phyloP scores from a whole-genome alignment of 2,797 vertebrate species.

The Sebastes iracundus region DNA sequence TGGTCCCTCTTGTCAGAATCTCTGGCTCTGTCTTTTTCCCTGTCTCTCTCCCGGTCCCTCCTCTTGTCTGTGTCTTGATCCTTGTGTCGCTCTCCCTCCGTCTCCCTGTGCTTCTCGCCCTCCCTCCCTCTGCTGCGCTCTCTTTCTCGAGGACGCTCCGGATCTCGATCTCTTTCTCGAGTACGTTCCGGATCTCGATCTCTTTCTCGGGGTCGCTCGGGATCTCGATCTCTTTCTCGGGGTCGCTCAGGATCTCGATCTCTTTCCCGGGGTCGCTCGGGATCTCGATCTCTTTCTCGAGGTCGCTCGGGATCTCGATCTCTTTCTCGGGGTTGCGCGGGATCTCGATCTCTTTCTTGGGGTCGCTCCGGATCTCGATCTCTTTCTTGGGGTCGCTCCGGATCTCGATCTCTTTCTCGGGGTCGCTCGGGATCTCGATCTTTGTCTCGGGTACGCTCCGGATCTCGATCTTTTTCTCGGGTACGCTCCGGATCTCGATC shows the following conservation, averaged over 20 bases:
- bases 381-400: slow-evolving; percentile 71
- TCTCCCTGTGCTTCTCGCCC: slow-evolving; percentile 46
- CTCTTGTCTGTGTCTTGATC: slow-evolving; percentile 63
- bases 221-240: too few species aligned
- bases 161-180: slow-evolving; percentile 63
- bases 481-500: too few species aligned
- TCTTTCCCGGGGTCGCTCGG: not conserved
- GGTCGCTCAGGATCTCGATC: too few species aligned
- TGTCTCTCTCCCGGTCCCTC: slow-evolving; percentile 56
- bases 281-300: not conserved
- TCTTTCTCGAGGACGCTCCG: slow-evolving; percentile 71
- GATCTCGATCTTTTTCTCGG: slow-evolving; percentile 4
- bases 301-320: slow-evolving; percentile 10
- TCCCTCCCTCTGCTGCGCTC: slow-evolving; percentile 61
- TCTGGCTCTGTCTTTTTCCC: slow-evolving; percentile 35
- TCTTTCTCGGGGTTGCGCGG: slow-evolving; percentile 61
- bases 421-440: slow-evolving; percentile 57
- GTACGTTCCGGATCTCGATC: slow-evolving; percentile 48
- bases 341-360: slow-evolving; percentile 19
- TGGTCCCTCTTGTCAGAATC: slow-evolving; percentile 63
- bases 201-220: too few species aligned
- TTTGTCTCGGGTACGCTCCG: slow-evolving; percentile 57
- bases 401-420: slow-evolving; percentile 43
- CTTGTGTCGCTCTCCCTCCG: slow-evolving; percentile 49
- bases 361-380: slow-evolving; percentile 61